Percentiles rank a stretch among this genome's conserved stretches.
phyloP scores from a whole-genome alignment of 2,113 vertebrate species.

The Ovis canadensis region DNA sequence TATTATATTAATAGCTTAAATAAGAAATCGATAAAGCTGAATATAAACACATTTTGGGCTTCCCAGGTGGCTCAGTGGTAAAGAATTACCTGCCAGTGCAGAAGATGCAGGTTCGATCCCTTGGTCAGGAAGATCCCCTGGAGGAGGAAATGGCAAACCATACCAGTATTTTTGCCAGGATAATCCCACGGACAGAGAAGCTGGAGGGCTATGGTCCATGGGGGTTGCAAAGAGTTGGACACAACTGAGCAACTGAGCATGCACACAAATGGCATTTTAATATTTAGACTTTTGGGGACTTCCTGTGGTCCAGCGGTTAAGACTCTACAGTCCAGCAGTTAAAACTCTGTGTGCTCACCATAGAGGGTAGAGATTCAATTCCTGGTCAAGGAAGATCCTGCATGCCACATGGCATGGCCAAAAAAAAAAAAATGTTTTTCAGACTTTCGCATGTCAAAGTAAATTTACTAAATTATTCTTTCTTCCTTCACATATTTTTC shows the following conservation, averaged over 20 bases:
- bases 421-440: not conserved
- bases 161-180: not conserved
- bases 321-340: not conserved
- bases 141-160: not conserved
- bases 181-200: not conserved
- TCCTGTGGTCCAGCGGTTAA: not conserved
- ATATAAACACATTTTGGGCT: not conserved
- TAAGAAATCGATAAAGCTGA: not conserved
- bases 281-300: not conserved
- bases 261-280: not conserved
- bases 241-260: not conserved
- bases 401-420: not conserved
- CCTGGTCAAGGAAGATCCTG: not conserved
- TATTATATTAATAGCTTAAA: not conserved
- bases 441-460: not conserved
- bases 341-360: not conserved
- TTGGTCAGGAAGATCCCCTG: not conserved
- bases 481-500: not conserved
- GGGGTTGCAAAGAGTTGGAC: rapidly evolving
- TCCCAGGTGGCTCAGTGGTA: not conserved
- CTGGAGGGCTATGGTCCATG: not conserved
- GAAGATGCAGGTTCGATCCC: not conserved
- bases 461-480: not conserved
- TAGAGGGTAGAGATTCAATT: not conserved
- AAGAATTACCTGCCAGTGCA: not conserved